Evolutionary conservation across 2,888 invertebrate species (phyloP), one percentile per base, ranked within the genome.

Genomic region (Drosophila kambysellisi): DNA sequence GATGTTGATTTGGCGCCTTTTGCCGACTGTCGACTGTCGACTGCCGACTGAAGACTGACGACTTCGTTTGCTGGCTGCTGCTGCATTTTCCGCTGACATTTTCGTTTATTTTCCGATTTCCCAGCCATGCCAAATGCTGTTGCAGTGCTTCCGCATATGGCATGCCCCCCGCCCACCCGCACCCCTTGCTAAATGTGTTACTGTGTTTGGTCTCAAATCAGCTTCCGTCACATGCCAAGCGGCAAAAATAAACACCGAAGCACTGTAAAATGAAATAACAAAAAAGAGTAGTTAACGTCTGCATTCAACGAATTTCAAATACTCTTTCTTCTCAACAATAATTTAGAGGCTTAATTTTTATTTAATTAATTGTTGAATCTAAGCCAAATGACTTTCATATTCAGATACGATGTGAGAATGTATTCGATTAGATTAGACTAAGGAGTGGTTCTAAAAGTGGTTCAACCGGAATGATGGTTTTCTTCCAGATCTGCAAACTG

Each of bases 171-270:
- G 3, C n/a, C 9, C 39, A 8, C 15, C 8, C 46, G 12, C 25
- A 46, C 57, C 51, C 59, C 81, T 63, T 56, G 76, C 88, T 88
- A 86, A 86, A 86, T 86, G 80, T 86, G 85, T 86, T 86, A 86
- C 90, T 88, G 73, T 86, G 85, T 89, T 86, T 89, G 90, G 85
- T 85, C 90, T 89, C 85, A 86, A 86, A 89, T 86, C 85, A 86
- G 85, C 90, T 89, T 86, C 85, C 85, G 85, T 89, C 85, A 86
- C 82, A 86, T 86, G 90, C 86, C 85, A 89, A 85, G 89, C 86
- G 85, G 73, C 88, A 85, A 89, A 89, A 85, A 85, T 89, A 85
- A 85, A 85, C 84, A 85, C 57, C 73, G 70, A 51, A 43, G 70
- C 35, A 37, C 57, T 62, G 46, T 39, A 32, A 33, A 67, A 63